phyloP scores from a whole-genome alignment of 2,113 vertebrate species.

The Pseudopodoces humilis region DNA sequence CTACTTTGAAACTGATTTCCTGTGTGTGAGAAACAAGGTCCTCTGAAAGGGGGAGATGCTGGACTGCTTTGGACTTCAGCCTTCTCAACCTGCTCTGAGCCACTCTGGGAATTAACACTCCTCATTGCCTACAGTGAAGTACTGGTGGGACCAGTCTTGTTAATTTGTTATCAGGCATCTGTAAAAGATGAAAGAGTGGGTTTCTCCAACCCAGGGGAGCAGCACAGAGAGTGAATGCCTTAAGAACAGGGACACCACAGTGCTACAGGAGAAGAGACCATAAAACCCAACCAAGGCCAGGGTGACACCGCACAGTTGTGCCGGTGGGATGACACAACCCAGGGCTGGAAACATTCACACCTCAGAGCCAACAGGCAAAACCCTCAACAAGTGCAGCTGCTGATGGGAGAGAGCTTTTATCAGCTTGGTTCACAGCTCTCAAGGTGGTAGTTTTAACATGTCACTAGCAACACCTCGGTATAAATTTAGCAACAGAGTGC shows the following conservation, averaged over 20 bases:
- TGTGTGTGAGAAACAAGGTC: not conserved
- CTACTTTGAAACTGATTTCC: not conserved
- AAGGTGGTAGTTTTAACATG: not conserved
- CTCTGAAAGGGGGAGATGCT: not conserved
- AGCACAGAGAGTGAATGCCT: not conserved
- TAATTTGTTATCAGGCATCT: rapidly evolving
- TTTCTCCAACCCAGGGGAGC: not conserved
- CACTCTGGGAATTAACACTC: not conserved
- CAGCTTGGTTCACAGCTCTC: not conserved
- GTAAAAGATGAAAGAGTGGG: not conserved
- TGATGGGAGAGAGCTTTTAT: not conserved
- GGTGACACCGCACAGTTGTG: not conserved
- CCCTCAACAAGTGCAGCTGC: not conserved
- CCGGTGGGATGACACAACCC: not conserved
- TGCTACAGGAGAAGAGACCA: not conserved
- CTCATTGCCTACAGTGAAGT: not conserved
- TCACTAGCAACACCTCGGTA: not conserved
- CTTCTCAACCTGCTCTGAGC: not conserved
- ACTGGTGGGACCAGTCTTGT: not conserved
- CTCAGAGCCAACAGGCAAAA: not conserved
- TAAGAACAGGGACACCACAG: not conserved
- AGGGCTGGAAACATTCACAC: not conserved
- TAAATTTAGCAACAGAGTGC: not conserved
- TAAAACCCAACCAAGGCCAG: not conserved
- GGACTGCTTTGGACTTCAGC: not conserved